phyloP scores from a whole-genome alignment of 2,888 invertebrate genomes.

The Hanleya hanleyi region DNA sequence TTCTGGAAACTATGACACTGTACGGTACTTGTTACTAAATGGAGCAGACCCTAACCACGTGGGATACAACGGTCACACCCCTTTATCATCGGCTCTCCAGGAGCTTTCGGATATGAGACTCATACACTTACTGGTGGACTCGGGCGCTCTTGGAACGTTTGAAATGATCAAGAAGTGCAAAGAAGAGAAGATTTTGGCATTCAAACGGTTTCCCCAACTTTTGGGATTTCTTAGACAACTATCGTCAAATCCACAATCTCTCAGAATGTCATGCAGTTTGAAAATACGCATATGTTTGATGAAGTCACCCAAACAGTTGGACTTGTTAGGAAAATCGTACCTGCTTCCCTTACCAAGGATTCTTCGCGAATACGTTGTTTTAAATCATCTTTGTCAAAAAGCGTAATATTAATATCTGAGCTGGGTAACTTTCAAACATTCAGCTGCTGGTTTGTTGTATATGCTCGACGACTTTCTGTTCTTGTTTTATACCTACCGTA shows the following conservation, averaged over 20 bases:
- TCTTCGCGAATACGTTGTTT: conserved; percentile 52
- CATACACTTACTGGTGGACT: conserved; percentile 50
- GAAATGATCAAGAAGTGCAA: conserved; percentile 46
- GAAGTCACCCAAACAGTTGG: conserved; percentile 31
- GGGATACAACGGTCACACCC: conserved; percentile 57
- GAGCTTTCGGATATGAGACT: conserved; percentile 39
- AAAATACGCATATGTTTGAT: conserved; percentile 45
- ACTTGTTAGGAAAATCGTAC: conserved; percentile 53
- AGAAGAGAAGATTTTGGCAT: conserved; percentile 47
- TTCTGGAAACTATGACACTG: conserved; percentile 46
- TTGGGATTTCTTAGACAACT: conserved; percentile 40
- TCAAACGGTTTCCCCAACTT: conserved; percentile 46
- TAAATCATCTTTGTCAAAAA: conserved; percentile 52
- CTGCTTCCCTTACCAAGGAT: conserved; percentile 49
- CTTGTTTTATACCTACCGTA: too few species aligned
- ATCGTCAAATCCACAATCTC: conserved; percentile 40
- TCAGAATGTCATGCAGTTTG: conserved; percentile 51
- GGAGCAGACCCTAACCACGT: conserved; percentile 61
- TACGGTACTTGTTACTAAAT: conserved; percentile 52
- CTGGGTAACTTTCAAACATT: too few species aligned
- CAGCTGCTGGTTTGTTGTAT: too few species aligned
- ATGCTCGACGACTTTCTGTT: too few species aligned
- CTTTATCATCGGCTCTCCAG: conserved; percentile 54
- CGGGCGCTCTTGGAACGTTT: conserved; percentile 49
- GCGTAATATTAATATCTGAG: too few species aligned